Evolutionary conservation across 2,888 invertebrate genomes (phyloP).

Genomic region (Nectonema munidae): DNA sequence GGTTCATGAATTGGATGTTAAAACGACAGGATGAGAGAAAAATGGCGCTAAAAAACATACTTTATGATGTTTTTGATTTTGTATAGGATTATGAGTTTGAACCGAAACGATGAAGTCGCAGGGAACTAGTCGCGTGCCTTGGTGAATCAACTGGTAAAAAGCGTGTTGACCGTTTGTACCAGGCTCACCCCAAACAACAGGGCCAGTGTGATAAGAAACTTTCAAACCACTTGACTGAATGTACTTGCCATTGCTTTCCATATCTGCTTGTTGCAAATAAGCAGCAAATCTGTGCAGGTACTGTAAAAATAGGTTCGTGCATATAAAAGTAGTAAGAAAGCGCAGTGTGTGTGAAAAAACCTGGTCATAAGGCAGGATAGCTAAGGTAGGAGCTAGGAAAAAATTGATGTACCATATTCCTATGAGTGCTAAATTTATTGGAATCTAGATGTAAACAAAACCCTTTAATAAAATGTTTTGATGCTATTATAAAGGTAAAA

Average conservation of each 20-base stretch:
- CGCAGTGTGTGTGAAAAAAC: no score
- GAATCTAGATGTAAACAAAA: slow-evolving; percentile 32
- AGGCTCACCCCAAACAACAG: slow-evolving; percentile 84
- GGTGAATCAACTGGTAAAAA: slow-evolving; percentile 93
- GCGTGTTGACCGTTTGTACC: slow-evolving; percentile 99
- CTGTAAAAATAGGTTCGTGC: slow-evolving; percentile 20
- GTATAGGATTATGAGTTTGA: slow-evolving; percentile 52
- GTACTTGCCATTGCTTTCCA: slow-evolving; percentile 93
- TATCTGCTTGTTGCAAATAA: slow-evolving; percentile 96
- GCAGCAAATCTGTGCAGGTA: slow-evolving; percentile 92
- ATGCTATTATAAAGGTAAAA: slow-evolving; percentile 16
- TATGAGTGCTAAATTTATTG: slow-evolving; percentile 58
- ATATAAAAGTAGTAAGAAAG: no score
- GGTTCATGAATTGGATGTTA: no score
- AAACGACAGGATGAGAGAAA: no score
- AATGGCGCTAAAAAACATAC: slow-evolving; percentile 20
- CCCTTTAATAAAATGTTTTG: neutral
- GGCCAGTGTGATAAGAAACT: slow-evolving; percentile 31
- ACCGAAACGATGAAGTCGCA: slow-evolving; percentile 83
- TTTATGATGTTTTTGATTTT: slow-evolving; percentile 50
- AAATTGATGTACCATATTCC: slow-evolving; percentile 69
- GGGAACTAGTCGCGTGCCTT: slow-evolving; percentile 57
- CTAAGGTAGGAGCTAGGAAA: slow-evolving; percentile 70
- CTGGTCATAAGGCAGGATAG: slow-evolving; percentile 84
- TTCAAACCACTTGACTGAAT: slow-evolving; percentile 26